These are phyloP conservation scores for Lepus timidus DNA, from an alignment of 2,113 vertebrate genomes.

Conservation along the genomic window DNA sequence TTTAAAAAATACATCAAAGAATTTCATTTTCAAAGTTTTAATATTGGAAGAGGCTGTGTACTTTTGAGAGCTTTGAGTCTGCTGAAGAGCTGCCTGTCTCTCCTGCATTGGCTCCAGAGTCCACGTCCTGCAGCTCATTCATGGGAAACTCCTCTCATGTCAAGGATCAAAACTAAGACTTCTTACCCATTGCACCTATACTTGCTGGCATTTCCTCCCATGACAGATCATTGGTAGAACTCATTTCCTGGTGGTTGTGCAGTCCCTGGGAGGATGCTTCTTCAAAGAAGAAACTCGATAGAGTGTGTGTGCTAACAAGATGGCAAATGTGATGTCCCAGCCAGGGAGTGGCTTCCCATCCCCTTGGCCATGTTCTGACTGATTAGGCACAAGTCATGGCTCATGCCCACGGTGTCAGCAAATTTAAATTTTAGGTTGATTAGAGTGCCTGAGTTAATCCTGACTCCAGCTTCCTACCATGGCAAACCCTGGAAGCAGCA, in stretches of 20 bases:
- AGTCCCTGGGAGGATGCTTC: background rate
- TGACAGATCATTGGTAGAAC: background rate
- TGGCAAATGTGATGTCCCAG: rapidly evolving
- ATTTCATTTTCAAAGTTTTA: constrained; percentile 41
- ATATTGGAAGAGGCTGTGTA: background rate
- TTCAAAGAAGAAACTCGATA: background rate
- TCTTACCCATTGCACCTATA: background rate
- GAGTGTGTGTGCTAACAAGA: background rate
- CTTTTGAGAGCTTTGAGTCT: background rate
- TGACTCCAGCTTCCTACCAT: too few relatives aligned
- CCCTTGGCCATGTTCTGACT: background rate
- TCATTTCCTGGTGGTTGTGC: background rate
- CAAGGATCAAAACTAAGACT: background rate
- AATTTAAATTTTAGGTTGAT: background rate
- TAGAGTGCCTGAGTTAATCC: too few relatives aligned
- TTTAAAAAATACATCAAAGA: constrained; percentile 21
- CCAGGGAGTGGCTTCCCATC: background rate
- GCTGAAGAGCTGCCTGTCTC: background rate
- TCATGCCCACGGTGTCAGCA: background rate
- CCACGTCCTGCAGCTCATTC: rapidly evolving
- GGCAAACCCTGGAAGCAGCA: too few relatives aligned
- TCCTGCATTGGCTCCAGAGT: too few relatives aligned
- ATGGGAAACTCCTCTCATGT: rapidly evolving
- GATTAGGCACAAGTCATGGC: background rate
- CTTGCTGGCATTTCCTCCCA: background rate